Conservation (phyloP, 2,113 vertebrate genomes). For the Grantiella picta region DNA sequence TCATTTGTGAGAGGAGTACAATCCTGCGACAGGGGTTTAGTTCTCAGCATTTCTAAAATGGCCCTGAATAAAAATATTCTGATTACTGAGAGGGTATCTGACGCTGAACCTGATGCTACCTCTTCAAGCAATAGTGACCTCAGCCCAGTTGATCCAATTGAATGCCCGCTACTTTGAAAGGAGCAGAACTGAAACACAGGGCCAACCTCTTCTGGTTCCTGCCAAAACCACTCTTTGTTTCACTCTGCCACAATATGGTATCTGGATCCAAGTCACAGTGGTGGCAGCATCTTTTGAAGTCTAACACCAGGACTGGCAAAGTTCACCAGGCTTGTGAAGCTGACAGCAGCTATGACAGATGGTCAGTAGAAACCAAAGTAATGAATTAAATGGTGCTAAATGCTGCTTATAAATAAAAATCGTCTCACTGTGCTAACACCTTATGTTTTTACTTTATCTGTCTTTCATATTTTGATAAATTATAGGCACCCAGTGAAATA, state of each 20-base stretch:
- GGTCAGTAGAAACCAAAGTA: background rate
- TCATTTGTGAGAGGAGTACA: background rate
- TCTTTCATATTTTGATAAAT: background rate
- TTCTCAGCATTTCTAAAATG: background rate
- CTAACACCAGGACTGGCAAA: constrained; percentile 24
- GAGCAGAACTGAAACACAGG: background rate
- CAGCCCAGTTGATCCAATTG: background rate
- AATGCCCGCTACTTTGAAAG: background rate
- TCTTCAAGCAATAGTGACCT: background rate
- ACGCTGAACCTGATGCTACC: background rate
- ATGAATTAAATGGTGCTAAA: constrained; percentile 31
- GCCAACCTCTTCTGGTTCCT: background rate
- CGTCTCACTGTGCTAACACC: background rate
- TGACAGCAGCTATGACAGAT: constrained; percentile 40
- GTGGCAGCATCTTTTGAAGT: background rate
- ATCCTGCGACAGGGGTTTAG: background rate
- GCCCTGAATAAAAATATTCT: background rate
- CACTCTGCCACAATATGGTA: background rate
- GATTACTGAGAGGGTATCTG: background rate
- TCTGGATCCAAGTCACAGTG: background rate
- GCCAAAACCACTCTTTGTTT: background rate
- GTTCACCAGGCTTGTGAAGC: background rate
- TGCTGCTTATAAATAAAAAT: background rate
- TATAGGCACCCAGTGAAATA: background rate
- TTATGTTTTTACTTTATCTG: background rate